phyloP scores from a whole-genome alignment of 2,113 vertebrate species.

The Triplophysa dalaica region DNA sequence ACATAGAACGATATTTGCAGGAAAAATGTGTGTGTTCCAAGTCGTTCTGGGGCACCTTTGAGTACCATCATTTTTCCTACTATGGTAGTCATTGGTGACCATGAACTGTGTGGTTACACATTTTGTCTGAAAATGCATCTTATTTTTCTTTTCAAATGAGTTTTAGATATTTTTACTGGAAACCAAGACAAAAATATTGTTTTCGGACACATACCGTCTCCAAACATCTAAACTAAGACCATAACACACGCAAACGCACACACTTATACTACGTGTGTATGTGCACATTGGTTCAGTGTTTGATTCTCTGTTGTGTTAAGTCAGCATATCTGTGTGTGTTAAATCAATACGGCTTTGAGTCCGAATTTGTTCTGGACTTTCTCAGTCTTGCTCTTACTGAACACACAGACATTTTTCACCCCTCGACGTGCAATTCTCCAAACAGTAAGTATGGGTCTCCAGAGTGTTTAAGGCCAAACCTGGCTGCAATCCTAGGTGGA shows the following conservation, averaged over 20 bases:
- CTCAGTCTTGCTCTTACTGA: not conserved
- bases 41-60: no score
- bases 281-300: not conserved
- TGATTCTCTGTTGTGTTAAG: conserved; percentile 22
- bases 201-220: no score
- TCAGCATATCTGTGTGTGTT: conserved; percentile 41
- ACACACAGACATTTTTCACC: conserved; percentile 39
- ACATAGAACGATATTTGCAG: no score
- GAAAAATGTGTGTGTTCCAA: no score
- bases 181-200: no score
- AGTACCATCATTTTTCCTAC: no score
- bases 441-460: conserved; percentile 20
- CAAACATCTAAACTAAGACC: not conserved
- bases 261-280: not conserved
- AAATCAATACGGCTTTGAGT: conserved; percentile 22
- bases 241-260: not conserved
- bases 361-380: not conserved
- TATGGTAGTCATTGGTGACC: no score
- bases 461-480: conserved; percentile 43
- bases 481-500: conserved; percentile 31
- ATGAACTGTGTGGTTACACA: no score
- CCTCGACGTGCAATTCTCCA: conserved; percentile 31
- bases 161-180: no score
- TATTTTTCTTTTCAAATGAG: no score
- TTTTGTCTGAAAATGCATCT: no score